Percentiles rank a stretch among this genome's conserved stretches.
Evolutionary conservation across 2,797 vertebrate genomes (phyloP).

Genomic region (Gymnothorax reevesii): DNA sequence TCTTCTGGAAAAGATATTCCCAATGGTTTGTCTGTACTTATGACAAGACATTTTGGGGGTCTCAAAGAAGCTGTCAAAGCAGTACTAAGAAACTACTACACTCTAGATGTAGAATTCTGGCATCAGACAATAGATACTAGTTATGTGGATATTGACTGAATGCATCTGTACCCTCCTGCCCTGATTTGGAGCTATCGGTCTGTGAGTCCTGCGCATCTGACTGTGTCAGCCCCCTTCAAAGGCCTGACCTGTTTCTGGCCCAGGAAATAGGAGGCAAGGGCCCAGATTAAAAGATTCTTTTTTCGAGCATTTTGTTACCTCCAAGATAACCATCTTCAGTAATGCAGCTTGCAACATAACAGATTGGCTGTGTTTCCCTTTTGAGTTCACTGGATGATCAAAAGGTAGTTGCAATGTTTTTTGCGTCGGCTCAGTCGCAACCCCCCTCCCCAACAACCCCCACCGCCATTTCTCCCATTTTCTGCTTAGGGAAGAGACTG

Average conservation of each 20-base stretch:
- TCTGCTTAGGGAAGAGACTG: slow-evolving; percentile 77
- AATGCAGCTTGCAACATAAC: slow-evolving; percentile 62
- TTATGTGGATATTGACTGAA: neutral
- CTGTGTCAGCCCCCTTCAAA: neutral
- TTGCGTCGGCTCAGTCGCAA: slow-evolving; percentile 65
- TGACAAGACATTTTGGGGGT: slow-evolving; percentile 37
- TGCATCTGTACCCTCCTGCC: slow-evolving; percentile 26
- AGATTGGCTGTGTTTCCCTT: slow-evolving; percentile 65
- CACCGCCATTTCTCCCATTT: slow-evolving; percentile 57
- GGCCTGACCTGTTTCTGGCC: neutral
- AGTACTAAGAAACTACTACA: slow-evolving; percentile 21
- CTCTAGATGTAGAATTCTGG: slow-evolving; percentile 44
- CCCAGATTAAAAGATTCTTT: slow-evolving; percentile 71
- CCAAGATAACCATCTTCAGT: slow-evolving; percentile 71
- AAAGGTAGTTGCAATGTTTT: slow-evolving; percentile 61
- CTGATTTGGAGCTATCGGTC: neutral
- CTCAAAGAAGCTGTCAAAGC: slow-evolving; percentile 48
- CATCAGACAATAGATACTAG: too few relatives aligned
- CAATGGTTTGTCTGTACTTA: slow-evolving; percentile 38
- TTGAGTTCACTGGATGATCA: slow-evolving; percentile 73
- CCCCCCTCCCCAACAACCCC: slow-evolving; percentile 62
- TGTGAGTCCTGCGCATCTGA: neutral
- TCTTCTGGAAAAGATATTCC: neutral
- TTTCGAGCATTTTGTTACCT: slow-evolving; percentile 71
- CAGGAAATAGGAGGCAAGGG: slow-evolving; percentile 44